Conservation (phyloP, 2,113 vertebrate genomes). For the Cottus gobio region DNA sequence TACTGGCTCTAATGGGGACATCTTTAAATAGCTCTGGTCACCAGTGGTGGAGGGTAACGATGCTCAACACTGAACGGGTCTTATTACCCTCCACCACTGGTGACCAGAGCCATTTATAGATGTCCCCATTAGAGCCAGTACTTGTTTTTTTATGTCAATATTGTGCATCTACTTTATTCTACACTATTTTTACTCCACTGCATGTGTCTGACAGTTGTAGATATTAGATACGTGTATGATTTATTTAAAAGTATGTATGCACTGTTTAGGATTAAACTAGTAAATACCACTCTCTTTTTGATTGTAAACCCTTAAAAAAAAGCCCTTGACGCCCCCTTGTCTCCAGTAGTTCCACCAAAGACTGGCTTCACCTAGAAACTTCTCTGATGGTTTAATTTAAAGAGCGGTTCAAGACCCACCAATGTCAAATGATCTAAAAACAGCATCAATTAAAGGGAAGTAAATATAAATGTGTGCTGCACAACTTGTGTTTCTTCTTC, state of each 20-base stretch:
- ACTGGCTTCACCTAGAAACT: background rate
- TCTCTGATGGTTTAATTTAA: background rate
- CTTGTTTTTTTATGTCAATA: background rate
- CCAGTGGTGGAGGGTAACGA: background rate
- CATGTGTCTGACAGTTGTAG: background rate
- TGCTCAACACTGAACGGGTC: too few relatives aligned
- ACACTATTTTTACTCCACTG: background rate
- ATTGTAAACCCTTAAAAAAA: background rate
- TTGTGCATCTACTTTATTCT: background rate
- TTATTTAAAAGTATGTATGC: background rate
- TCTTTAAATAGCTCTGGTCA: constrained; percentile 35
- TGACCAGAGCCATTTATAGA: too few relatives aligned
- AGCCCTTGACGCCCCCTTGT: background rate
- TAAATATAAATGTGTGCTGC: background rate
- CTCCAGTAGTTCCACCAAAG: background rate
- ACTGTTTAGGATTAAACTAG: background rate
- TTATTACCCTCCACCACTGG: background rate
- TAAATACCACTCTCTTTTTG: background rate
- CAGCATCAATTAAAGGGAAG: background rate
- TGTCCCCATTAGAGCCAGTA: too few relatives aligned
- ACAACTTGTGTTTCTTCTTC: background rate
- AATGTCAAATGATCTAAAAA: background rate
- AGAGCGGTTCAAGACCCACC: background rate
- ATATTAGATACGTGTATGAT: background rate
- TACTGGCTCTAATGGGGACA: constrained; percentile 8